Conservation (phyloP, 2,888 invertebrate genomes). For the Caenorhabditis sp. region DNA sequence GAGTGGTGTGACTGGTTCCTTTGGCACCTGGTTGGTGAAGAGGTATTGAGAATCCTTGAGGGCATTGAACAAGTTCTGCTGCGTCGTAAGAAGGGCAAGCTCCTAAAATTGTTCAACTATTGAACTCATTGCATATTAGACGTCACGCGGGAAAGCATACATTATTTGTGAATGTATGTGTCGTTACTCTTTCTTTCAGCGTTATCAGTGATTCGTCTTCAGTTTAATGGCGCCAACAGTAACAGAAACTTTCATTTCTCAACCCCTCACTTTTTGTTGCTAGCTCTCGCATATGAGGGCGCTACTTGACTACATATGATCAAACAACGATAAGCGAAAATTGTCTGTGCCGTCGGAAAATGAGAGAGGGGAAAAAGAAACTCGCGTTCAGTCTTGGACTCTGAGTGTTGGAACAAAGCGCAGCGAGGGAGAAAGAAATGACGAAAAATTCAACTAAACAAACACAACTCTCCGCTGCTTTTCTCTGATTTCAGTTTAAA, state of each 20-base stretch:
- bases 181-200: constrained; percentile 20
- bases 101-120: constrained; percentile 43
- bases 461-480: constrained; percentile 50
- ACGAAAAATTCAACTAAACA: constrained; percentile 64
- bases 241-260: constrained; percentile 30
- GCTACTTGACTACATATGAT: constrained; percentile 64
- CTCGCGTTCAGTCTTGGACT: constrained; percentile 53
- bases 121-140: constrained; percentile 9
- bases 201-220: constrained; percentile 23
- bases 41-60: constrained; percentile 37
- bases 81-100: constrained; percentile 21
- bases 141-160: constrained; percentile 40
- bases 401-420: constrained; percentile 58
- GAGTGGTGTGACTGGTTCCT: constrained; percentile 22
- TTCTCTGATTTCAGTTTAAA: constrained; percentile 62
- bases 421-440: constrained; percentile 51
- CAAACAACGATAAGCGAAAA: constrained; percentile 59
- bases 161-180: constrained; percentile 2
- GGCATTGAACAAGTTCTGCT: constrained; percentile 42
- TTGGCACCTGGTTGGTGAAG: constrained; percentile 21
- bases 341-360: constrained; percentile 40
- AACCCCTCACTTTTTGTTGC: constrained; percentile 27
- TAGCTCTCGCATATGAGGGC: constrained; percentile 7
- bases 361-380: neutral
- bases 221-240: constrained; percentile 25